These are phyloP conservation scores for Myiotriccus ornatus DNA, from an alignment of 2,797 vertebrate genomes.

Conservation along the genomic window DNA sequence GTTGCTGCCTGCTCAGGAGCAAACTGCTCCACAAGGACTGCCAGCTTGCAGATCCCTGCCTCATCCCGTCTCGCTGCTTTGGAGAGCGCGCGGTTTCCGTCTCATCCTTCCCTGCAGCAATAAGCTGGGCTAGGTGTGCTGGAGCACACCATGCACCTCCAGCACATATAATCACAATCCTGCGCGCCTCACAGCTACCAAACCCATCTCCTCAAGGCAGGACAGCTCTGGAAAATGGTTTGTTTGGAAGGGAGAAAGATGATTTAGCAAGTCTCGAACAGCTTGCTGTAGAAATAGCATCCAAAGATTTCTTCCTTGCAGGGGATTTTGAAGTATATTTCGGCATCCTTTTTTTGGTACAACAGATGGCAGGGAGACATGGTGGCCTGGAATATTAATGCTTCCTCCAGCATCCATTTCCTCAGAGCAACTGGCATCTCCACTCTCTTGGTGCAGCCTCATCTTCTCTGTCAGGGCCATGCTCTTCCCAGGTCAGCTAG, in stretches of 20 bases:
- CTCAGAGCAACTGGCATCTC: background rate
- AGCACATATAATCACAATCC: background rate
- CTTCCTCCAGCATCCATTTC: background rate
- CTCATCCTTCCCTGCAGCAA: background rate
- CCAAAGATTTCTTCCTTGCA: background rate
- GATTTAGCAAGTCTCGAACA: background rate
- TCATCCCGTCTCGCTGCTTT: background rate
- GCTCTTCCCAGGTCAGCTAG: background rate
- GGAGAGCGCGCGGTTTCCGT: rapidly evolving
- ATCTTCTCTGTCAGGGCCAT: rapidly evolving
- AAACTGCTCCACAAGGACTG: background rate
- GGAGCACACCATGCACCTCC: rapidly evolving
- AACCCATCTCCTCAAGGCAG: background rate
- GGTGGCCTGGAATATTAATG: background rate
- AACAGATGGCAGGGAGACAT: background rate
- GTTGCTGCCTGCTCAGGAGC: background rate
- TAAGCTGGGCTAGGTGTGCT: background rate
- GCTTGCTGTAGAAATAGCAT: background rate
- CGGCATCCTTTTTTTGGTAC: background rate
- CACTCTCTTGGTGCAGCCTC: background rate
- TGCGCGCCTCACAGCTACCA: background rate
- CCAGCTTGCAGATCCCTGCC: background rate
- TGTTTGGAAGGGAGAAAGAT: background rate
- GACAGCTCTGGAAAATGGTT: background rate
- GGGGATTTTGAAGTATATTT: background rate